Evolutionary conservation across 1,140 invertebrate species (phyloP).

Genomic region (Teleogryllus occipitalis): DNA sequence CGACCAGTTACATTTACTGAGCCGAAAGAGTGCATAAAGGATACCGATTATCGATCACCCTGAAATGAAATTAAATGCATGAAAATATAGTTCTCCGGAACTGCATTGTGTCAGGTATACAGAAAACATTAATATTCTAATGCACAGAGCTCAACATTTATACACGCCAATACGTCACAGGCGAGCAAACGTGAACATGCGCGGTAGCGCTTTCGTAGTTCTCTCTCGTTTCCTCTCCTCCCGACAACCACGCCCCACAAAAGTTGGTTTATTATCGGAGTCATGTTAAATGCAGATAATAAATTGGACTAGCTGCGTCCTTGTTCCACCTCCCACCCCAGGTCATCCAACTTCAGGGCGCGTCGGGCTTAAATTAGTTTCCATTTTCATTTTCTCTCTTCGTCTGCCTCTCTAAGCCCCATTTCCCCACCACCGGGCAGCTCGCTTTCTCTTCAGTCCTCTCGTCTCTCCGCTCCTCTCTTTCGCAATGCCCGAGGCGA

Average conservation of each 20-base stretch:
- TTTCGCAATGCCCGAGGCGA: not conserved
- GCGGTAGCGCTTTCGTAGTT: not conserved
- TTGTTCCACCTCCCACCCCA: not conserved
- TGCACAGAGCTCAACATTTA: too few relatives aligned
- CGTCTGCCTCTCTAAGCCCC: not conserved
- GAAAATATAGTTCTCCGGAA: too few relatives aligned
- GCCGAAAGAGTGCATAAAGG: too few relatives aligned
- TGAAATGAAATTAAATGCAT: too few relatives aligned
- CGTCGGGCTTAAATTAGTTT: not conserved
- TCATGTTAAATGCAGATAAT: not conserved
- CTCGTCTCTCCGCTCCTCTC: not conserved
- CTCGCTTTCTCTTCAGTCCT: not conserved
- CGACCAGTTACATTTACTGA: too few relatives aligned
- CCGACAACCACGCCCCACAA: not conserved
- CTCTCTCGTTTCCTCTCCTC: not conserved
- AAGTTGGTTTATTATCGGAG: not conserved
- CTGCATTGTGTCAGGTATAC: too few relatives aligned
- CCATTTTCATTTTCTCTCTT: not conserved
- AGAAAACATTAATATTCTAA: too few relatives aligned
- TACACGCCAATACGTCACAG: not conserved
- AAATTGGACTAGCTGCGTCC: constrained; percentile 3
- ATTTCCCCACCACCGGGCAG: not conserved
- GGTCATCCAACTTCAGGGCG: not conserved
- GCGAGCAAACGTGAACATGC: not conserved
- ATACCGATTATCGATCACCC: too few relatives aligned